These are phyloP conservation scores for Tursiops truncatus DNA, from an alignment of 2,113 vertebrate genomes.

Conservation along the genomic window DNA sequence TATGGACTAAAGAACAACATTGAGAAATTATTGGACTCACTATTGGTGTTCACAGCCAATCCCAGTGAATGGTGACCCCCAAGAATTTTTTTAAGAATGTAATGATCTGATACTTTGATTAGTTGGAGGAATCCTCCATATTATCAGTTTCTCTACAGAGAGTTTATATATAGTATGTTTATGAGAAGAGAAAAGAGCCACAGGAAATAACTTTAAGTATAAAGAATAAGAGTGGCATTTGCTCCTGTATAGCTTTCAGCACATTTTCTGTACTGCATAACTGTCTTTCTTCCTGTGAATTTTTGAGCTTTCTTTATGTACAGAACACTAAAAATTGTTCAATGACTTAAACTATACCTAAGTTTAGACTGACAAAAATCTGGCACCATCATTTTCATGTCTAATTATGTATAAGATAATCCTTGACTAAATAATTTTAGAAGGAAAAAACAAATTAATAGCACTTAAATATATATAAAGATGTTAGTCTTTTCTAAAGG, in stretches of 20 bases:
- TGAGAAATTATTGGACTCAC: not conserved
- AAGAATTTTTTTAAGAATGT: not conserved
- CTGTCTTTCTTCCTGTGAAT: not conserved
- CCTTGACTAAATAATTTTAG: not conserved
- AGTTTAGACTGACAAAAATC: not conserved
- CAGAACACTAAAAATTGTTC: not conserved
- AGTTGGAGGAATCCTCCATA: not conserved
- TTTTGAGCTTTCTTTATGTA: not conserved
- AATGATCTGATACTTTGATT: not conserved
- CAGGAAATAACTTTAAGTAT: too few relatives aligned
- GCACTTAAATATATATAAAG: not conserved
- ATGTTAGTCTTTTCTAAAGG: not conserved
- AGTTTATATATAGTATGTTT: not conserved
- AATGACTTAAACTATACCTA: not conserved
- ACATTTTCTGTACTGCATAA: not conserved
- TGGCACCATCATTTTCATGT: not conserved
- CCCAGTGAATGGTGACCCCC: not conserved
- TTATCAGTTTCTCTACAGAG: not conserved
- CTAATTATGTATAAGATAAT: not conserved
- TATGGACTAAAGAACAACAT: not conserved
- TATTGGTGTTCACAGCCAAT: not conserved
- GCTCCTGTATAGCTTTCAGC: not conserved
- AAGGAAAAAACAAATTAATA: not conserved
- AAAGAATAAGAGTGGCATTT: not conserved
- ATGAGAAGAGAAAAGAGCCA: not conserved